Conservation (phyloP, 2,797 vertebrate species). For the Sebastes oblongus region DNA sequence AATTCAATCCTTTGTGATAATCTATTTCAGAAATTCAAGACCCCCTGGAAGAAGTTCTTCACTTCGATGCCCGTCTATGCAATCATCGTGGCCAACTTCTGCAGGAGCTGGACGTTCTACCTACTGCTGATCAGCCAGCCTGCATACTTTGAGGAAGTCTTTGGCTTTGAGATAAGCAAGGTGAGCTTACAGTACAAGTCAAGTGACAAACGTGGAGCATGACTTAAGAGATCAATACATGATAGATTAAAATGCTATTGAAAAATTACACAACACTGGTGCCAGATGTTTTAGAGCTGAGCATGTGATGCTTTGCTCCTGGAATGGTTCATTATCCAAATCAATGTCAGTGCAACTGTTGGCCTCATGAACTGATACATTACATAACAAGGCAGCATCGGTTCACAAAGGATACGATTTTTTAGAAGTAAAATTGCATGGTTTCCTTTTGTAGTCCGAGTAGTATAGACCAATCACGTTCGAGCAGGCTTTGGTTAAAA, state of each 20-base stretch:
- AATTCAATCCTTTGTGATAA: background rate
- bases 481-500: too few species aligned
- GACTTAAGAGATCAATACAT: background rate
- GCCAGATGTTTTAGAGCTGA: background rate
- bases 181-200: slow-evolving; percentile 54
- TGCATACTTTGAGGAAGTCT: slow-evolving; percentile 94
- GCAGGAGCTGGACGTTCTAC: slow-evolving; percentile 96
- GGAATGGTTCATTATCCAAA: slow-evolving; percentile 4
- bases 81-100: slow-evolving; percentile 96
- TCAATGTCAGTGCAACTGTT: slow-evolving; percentile 12
- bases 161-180: slow-evolving; percentile 95
- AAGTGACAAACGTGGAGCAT: background rate
- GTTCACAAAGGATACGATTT: background rate
- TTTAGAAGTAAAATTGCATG: background rate
- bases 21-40: slow-evolving; percentile 87
- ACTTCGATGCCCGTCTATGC: slow-evolving; percentile 96
- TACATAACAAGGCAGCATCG: background rate
- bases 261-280: background rate
- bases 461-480: too few species aligned
- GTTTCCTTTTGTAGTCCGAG: too few species aligned
- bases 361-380: background rate
- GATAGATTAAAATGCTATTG: background rate
- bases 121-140: slow-evolving; percentile 94
- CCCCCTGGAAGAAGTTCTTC: slow-evolving; percentile 92
- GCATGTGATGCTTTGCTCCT: slow-evolving; percentile 5